Evolutionary conservation across 2,888 invertebrate genomes (phyloP).

Genomic region (Pammene aurita): DNA sequence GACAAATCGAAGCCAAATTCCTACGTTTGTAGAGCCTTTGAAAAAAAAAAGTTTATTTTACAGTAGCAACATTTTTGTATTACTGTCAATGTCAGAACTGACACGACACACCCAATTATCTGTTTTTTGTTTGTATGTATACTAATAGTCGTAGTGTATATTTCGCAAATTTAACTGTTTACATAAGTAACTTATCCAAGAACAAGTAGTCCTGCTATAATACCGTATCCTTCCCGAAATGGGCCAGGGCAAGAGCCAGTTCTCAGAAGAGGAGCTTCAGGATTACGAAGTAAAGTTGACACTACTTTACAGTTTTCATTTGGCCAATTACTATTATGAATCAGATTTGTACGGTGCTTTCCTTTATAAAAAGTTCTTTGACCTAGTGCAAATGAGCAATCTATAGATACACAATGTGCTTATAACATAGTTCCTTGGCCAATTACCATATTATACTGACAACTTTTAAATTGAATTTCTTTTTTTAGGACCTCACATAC

Average conservation of each 20-base stretch:
- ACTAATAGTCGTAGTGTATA: no score
- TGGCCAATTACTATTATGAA: slow-evolving; percentile 17
- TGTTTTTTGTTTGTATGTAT: no score
- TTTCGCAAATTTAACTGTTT: background rate
- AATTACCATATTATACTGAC: background rate
- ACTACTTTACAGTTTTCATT: background rate
- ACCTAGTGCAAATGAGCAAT: background rate
- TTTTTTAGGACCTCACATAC: slow-evolving; percentile 93
- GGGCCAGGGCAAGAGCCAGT: slow-evolving; percentile 93
- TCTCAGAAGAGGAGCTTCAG: slow-evolving; percentile 93
- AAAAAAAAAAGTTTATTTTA: background rate
- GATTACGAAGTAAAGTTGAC: slow-evolving; percentile 91
- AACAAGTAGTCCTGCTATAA: background rate
- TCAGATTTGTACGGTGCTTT: slow-evolving; percentile 25
- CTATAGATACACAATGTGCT: background rate
- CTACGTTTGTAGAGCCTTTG: background rate
- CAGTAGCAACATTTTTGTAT: slow-evolving; percentile 9
- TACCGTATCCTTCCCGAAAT: slow-evolving; percentile 68
- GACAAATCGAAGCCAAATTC: background rate
- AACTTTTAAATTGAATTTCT: slow-evolving; percentile 44
- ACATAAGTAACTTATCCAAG: background rate
- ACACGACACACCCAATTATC: background rate
- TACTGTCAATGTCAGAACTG: slow-evolving; percentile 14
- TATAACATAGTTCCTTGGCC: background rate
- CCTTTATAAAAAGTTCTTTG: slow-evolving; percentile 16